Conservation (phyloP, 2,113 vertebrate genomes). For the Syngnathus floridae region DNA sequence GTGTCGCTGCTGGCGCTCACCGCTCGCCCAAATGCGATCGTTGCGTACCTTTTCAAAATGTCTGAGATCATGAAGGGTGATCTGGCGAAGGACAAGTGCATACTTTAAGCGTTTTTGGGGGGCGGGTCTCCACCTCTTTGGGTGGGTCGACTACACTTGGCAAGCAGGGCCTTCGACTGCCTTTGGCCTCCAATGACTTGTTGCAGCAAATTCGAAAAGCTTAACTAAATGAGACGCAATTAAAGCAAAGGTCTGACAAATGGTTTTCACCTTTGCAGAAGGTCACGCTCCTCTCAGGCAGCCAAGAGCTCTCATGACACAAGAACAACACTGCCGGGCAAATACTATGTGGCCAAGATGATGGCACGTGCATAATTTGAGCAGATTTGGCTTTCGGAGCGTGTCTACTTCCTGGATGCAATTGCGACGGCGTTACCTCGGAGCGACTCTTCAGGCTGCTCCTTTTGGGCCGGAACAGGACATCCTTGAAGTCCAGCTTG, state of each 20-base stretch:
- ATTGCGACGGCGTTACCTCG: slow-evolving; percentile 73
- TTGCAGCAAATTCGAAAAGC: not conserved
- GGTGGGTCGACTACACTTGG: not conserved
- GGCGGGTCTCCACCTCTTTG: not conserved
- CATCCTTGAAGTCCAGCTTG: slow-evolving; percentile 98
- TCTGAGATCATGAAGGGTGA: too few species aligned
- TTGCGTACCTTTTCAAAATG: not conserved
- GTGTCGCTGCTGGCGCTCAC: slow-evolving; percentile 30
- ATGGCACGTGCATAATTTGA: not conserved
- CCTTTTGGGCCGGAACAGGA: slow-evolving; percentile 91
- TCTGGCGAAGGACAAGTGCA: too few species aligned
- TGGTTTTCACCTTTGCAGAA: not conserved
- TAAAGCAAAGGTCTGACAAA: not conserved
- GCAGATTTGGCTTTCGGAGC: not conserved
- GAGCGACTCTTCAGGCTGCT: slow-evolving; percentile 96
- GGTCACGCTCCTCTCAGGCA: not conserved
- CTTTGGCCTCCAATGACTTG: not conserved
- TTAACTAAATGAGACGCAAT: too few species aligned
- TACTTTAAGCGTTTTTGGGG: too few species aligned
- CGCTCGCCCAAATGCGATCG: not conserved
- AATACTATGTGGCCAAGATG: too few species aligned
- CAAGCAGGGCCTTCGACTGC: not conserved
- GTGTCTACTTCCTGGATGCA: slow-evolving; percentile 13
- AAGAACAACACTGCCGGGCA: not conserved
- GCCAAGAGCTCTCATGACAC: not conserved